Evolutionary conservation across 2,888 invertebrate genomes (phyloP).

Genomic region (Brachyptera putata): DNA sequence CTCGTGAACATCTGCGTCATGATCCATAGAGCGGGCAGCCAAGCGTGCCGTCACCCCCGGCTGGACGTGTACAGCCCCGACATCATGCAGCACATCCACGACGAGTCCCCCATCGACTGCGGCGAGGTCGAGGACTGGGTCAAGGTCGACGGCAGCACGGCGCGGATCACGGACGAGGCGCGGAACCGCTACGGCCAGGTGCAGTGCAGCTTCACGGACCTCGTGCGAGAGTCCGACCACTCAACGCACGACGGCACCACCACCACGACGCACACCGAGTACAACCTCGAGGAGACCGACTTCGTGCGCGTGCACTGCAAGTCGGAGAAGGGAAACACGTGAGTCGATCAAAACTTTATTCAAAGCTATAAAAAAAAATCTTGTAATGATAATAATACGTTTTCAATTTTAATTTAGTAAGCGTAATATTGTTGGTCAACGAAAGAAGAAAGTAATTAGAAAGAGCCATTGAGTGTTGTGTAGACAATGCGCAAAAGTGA

Average conservation of each 20-base stretch:
- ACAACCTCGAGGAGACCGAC: slow-evolving; percentile 62
- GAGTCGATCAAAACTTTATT: slow-evolving; percentile 36
- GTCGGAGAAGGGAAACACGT: slow-evolving; percentile 47
- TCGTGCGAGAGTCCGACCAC: slow-evolving; percentile 63
- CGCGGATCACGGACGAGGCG: slow-evolving; percentile 51
- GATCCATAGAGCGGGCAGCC: slow-evolving; percentile 31
- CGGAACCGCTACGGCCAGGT: slow-evolving; percentile 43
- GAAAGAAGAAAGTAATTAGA: no score
- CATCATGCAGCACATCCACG: slow-evolving; percentile 66
- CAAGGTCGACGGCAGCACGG: slow-evolving; percentile 50
- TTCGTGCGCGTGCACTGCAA: slow-evolving; percentile 66
- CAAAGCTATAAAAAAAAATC: no score
- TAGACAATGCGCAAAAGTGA: no score
- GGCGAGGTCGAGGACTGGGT: slow-evolving; percentile 66
- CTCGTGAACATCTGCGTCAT: no score
- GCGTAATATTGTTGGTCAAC: no score
- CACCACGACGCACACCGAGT: slow-evolving; percentile 53
- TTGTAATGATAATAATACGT: no score
- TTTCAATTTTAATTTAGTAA: no score
- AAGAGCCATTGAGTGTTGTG: no score
- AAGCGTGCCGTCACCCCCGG: slow-evolving; percentile 60
- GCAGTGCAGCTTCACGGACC: slow-evolving; percentile 61
- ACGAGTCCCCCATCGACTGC: slow-evolving; percentile 62
- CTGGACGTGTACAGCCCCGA: slow-evolving; percentile 65
- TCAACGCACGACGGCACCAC: slow-evolving; percentile 53